phyloP scores from a whole-genome alignment of 2,888 invertebrate genomes.

The Hypsopygia costalis region DNA sequence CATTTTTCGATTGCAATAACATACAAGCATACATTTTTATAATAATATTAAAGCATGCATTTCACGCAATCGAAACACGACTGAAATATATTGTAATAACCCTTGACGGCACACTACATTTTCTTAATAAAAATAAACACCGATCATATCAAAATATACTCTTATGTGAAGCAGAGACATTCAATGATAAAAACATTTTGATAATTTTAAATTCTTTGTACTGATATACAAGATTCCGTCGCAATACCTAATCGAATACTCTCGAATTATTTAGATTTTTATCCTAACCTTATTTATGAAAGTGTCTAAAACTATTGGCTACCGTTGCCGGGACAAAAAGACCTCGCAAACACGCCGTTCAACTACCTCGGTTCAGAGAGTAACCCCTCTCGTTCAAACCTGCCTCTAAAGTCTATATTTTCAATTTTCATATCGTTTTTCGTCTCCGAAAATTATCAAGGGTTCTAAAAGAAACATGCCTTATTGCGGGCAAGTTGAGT shows the following conservation, averaged over 20 bases:
- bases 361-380: conserved; percentile 25
- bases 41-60: conserved; percentile 18
- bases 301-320: conserved; percentile 50
- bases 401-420: too few relatives aligned
- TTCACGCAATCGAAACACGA: conserved; percentile 22
- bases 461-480: too few relatives aligned
- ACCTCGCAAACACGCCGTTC: conserved; percentile 29
- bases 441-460: too few relatives aligned
- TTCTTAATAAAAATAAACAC: conserved; percentile 48
- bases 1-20: too few relatives aligned
- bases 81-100: conserved; percentile 28
- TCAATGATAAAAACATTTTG: conserved; percentile 41
- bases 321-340: conserved; percentile 39
- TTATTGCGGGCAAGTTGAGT: conserved; percentile 4
- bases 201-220: conserved; percentile 65
- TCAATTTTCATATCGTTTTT: too few relatives aligned
- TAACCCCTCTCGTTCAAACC: conserved; percentile 33
- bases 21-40: conserved; percentile 11
- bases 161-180: conserved; percentile 50
- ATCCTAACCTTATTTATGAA: conserved; percentile 55
- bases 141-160: conserved; percentile 69
- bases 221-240: conserved; percentile 69
- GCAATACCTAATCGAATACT: conserved; percentile 47
- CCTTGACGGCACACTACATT: conserved; percentile 30
- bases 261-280: conserved; percentile 47